Evolutionary conservation across 2,797 vertebrate species (phyloP), one percentile per base, ranked within the genome.

Genomic region (Megalops cyprinoides): DNA sequence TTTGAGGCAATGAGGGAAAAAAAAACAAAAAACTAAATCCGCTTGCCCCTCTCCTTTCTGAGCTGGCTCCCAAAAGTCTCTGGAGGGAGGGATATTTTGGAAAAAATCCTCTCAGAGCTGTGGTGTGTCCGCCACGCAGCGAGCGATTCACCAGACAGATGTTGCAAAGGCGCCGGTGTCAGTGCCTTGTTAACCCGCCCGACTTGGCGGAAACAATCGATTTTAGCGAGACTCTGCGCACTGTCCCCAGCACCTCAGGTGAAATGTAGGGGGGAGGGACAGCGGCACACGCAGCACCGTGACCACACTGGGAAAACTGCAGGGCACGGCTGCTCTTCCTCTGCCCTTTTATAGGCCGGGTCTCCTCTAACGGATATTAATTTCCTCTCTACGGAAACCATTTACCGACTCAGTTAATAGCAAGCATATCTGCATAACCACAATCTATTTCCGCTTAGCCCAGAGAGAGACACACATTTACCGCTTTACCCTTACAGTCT

Each of bases 171-270:
- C 56, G 71, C 51, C 5, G 12, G 79, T 39, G 56, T 42, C 78
- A 56, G 74, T 69, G 53, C 53, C 69, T 78, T 58, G 79, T 85
- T 82, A 82, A 77, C 79, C 79, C 84, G 79, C 53, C 6, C 80
- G 79, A 58, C 80, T 76, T 71, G 67, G 56, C 48, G 76, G 78
- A 84, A 78, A 78, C 56, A 73, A 84, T 84, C 55, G 75, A 83
- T 83, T 83, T 80, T 62, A 73, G 53, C 10, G 31, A 23, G 71
- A 60, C 37, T 55, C 73, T 39, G 31, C 25, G 1, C 25, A 75
- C 71, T 49, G 49, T 56, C 31, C n/a, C 37, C 4, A 51, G 69
- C 71, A 71, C 65, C 78, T 31, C 37, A 49, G 20, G 65, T 55
- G 37, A 55, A 55, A 79, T 39, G 44, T 60, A 42, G 39, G 49